These are phyloP conservation scores for Dorcus parallelipipedus DNA, from an alignment of 2,888 invertebrate genomes.

Conservation along the genomic window DNA sequence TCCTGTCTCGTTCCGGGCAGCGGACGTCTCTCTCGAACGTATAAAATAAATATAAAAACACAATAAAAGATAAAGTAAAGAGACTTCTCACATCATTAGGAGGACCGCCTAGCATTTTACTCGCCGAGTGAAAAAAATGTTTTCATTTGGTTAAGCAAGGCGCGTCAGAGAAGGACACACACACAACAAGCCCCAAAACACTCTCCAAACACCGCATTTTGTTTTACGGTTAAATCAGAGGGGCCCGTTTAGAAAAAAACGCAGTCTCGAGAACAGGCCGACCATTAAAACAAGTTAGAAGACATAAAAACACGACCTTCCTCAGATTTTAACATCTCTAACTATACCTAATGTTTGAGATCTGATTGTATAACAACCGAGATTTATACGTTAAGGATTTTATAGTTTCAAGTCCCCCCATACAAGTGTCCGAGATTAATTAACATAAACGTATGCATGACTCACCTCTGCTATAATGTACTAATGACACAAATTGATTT, in stretches of 20 bases:
- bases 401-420: too few species aligned
- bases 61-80: slow-evolving; percentile 16
- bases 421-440: too few species aligned
- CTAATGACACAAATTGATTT: too few species aligned
- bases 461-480: too few species aligned
- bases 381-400: background rate
- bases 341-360: slow-evolving; percentile 4
- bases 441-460: too few species aligned
- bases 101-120: background rate
- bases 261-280: slow-evolving; percentile 3
- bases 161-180: background rate
- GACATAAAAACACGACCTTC: slow-evolving; percentile 11
- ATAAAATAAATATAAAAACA: slow-evolving; percentile 9
- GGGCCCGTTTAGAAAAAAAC: background rate
- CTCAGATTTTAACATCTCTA: slow-evolving; percentile 7
- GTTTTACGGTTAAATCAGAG: background rate
- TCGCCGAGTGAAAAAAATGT: background rate
- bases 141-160: too few species aligned
- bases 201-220: background rate
- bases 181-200: background rate
- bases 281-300: slow-evolving; percentile 9
- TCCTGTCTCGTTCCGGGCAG: background rate
- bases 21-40: background rate
- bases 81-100: slow-evolving; percentile 15
- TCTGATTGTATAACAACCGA: slow-evolving; percentile 1